These are phyloP conservation scores for Erynnis tages DNA, from an alignment of 2,888 invertebrate species.

Conservation along the genomic window DNA sequence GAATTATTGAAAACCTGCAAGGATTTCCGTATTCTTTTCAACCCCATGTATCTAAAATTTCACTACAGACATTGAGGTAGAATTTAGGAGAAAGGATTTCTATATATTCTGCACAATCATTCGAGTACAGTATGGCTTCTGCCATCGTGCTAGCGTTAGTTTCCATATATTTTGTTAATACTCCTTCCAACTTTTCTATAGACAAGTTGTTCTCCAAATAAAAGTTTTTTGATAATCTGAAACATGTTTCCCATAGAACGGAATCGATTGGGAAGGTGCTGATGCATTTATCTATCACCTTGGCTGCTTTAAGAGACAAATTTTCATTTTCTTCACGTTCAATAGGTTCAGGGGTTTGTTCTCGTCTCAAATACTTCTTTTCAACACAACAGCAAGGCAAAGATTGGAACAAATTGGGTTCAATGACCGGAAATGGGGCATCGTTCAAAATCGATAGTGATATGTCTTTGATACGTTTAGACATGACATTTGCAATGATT, in stretches of 20 bases:
- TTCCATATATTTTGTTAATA: constrained; percentile 80
- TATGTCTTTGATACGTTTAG: constrained; percentile 67
- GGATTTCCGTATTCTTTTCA: constrained; percentile 36
- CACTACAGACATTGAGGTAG: constrained; percentile 73
- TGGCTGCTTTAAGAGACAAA: constrained; percentile 56
- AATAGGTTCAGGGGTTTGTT: constrained; percentile 32
- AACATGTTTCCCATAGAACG: constrained; percentile 67
- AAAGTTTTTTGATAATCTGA: constrained; percentile 63
- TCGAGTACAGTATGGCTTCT: constrained; percentile 71
- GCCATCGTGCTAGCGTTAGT: constrained; percentile 70
- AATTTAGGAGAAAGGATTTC: constrained; percentile 71
- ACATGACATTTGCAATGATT: constrained; percentile 57
- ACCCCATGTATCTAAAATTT: constrained; percentile 73
- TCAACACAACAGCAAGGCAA: constrained; percentile 70
- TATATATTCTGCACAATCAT: constrained; percentile 68
- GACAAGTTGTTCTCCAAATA: constrained; percentile 62
- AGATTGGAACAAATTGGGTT: constrained; percentile 45
- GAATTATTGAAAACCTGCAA: too few relatives aligned
- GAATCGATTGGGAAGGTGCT: constrained; percentile 63
- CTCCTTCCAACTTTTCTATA: constrained; percentile 75
- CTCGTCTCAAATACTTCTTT: constrained; percentile 47
- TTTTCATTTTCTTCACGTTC: constrained; percentile 40
- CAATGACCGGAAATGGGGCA: constrained; percentile 54
- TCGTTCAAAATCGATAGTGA: constrained; percentile 67
- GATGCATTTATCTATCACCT: constrained; percentile 65